Percentiles rank a stretch among this genome's conserved stretches.
phyloP scores from a whole-genome alignment of 2,888 invertebrate species.

The Cephus rjabovi region DNA sequence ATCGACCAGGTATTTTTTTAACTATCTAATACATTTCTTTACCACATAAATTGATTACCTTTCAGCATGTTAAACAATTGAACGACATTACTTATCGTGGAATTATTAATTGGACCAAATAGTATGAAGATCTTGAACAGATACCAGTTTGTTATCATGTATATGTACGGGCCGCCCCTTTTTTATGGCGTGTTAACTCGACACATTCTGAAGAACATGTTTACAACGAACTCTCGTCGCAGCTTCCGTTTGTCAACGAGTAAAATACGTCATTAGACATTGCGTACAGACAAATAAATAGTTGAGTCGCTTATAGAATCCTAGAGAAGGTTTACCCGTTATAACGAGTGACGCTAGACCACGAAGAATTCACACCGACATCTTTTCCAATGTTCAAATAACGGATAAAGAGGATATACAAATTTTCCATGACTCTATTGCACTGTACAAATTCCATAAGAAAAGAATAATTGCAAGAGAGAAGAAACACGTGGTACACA shows the following conservation, averaged over 20 bases:
- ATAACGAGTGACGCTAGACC: not conserved
- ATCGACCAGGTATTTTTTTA: constrained; percentile 24
- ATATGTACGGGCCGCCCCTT: not conserved
- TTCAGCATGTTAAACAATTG: not conserved
- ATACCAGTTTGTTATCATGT: not conserved
- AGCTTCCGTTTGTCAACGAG: not conserved
- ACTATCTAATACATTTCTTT: not conserved
- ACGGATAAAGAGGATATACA: not conserved
- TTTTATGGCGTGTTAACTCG: not conserved
- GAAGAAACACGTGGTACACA: not conserved
- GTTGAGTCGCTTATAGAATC: not conserved
- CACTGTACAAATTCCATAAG: not conserved
- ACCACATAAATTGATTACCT: not conserved
- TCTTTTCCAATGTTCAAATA: not conserved
- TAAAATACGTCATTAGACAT: not conserved
- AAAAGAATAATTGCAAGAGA: not conserved
- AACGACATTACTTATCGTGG: not conserved
- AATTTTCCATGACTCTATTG: not conserved
- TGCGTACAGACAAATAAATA: not conserved
- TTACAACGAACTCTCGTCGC: not conserved
- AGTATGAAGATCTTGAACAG: not conserved
- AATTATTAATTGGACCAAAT: not conserved
- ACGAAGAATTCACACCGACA: not conserved
- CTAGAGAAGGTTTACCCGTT: not conserved
- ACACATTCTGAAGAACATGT: not conserved